Evolutionary conservation across 2,888 invertebrate species (phyloP).

Genomic region (Pyrgus malvae): DNA sequence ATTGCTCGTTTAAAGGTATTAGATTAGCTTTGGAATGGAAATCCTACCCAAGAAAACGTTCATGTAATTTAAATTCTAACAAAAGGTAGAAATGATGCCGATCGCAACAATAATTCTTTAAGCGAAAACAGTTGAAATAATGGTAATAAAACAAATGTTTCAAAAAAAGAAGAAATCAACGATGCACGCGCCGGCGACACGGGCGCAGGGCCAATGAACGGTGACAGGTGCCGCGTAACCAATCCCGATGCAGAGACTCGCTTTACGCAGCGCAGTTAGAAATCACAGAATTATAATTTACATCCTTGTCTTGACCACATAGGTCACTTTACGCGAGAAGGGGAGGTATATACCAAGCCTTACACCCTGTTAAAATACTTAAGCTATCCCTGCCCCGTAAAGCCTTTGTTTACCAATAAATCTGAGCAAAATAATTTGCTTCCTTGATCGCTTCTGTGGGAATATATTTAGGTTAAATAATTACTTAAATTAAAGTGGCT

Average conservation of each 20-base stretch:
- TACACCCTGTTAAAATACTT: neutral
- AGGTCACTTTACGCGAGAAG: conserved; percentile 1
- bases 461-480: no score
- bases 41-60: no score
- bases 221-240: conserved; percentile 66
- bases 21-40: no score
- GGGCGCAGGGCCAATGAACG: conserved; percentile 71
- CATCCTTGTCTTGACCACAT: conserved; percentile 46
- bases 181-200: conserved; percentile 59
- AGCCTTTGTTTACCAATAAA: neutral
- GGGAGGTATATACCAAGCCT: neutral
- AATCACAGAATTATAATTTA: conserved; percentile 54
- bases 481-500: no score
- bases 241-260: conserved; percentile 54
- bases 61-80: no score
- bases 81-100: neutral
- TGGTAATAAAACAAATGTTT: conserved; percentile 43
- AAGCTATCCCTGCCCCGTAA: neutral
- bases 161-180: conserved; percentile 44
- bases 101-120: no score
- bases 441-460: no score
- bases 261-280: conserved; percentile 54
- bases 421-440: neutral
- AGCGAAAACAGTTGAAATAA: conserved; percentile 34
- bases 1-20: no score